Percentiles rank a stretch among this genome's conserved stretches.
Conservation (phyloP, 1,140 invertebrate species). For the Chelonus insularis region DNA sequence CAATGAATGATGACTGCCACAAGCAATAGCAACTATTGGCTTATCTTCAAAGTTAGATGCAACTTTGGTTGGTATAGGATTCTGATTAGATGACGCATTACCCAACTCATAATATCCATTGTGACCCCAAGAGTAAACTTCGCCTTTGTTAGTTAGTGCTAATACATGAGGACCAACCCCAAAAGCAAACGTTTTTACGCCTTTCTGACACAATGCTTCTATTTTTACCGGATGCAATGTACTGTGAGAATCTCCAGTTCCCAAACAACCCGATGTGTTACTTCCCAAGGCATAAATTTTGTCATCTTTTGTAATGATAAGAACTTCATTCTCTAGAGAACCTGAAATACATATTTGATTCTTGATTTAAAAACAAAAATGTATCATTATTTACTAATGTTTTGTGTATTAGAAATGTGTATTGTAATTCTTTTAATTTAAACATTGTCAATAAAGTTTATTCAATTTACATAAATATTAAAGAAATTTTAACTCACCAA, state of each 20-base stretch:
- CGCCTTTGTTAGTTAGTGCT: conserved; percentile 64
- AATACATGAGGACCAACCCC: conserved; percentile 71
- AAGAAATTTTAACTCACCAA: conserved; percentile 54
- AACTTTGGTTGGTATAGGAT: conserved; percentile 59
- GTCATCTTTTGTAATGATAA: conserved; percentile 67
- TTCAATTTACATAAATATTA: no score
- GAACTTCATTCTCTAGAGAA: conserved; percentile 67
- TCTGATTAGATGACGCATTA: conserved; percentile 66
- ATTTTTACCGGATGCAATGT: conserved; percentile 66
- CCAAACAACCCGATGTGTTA: conserved; percentile 66
- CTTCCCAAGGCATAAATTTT: conserved; percentile 68
- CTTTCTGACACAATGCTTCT: conserved; percentile 64
- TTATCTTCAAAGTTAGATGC: conserved; percentile 57
- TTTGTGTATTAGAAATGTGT: no score
- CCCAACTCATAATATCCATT: conserved; percentile 70
- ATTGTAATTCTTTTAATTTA: no score
- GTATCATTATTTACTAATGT: no score
- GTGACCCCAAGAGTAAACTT: conserved; percentile 70
- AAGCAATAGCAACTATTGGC: conserved; percentile 63
- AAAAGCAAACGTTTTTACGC: conserved; percentile 66
- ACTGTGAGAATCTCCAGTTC: conserved; percentile 63
- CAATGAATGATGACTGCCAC: conserved; percentile 69
- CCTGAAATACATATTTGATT: conserved; percentile 44
- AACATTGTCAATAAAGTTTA: no score
- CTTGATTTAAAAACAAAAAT: no score